Evolutionary conservation across 2,888 invertebrate genomes (phyloP).

Genomic region (Lagria hirta): DNA sequence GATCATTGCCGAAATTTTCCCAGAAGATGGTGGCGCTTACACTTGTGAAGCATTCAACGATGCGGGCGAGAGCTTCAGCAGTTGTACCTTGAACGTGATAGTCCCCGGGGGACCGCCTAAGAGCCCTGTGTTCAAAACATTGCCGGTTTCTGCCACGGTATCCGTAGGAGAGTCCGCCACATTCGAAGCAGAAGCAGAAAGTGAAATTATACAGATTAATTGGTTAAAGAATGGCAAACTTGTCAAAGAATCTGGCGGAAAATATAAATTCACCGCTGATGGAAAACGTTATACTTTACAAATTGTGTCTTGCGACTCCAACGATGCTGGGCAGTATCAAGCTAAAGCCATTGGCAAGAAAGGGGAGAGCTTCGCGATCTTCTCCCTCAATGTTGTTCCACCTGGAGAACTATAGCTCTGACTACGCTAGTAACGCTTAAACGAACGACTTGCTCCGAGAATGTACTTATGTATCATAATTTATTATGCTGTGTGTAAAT

Average conservation of each 20-base stretch:
- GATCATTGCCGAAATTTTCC: slow-evolving; percentile 92
- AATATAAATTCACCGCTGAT: slow-evolving; percentile 81
- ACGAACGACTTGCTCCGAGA: slow-evolving; percentile 52
- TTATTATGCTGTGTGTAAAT: slow-evolving; percentile 45
- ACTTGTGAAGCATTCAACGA: slow-evolving; percentile 96
- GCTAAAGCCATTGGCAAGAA: slow-evolving; percentile 84
- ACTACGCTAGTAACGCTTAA: slow-evolving; percentile 37
- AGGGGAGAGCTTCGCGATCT: slow-evolving; percentile 80
- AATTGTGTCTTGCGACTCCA: slow-evolving; percentile 71
- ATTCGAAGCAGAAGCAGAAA: slow-evolving; percentile 79
- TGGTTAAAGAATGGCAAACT: slow-evolving; percentile 94
- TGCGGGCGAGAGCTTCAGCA: slow-evolving; percentile 90
- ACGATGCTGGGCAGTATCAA: slow-evolving; percentile 86
- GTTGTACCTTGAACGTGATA: slow-evolving; percentile 81
- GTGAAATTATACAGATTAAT: slow-evolving; percentile 67
- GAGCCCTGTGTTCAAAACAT: slow-evolving; percentile 82
- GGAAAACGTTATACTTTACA: slow-evolving; percentile 78
- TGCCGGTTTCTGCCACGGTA: slow-evolving; percentile 85
- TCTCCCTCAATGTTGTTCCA: slow-evolving; percentile 78
- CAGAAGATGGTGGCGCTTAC: slow-evolving; percentile 92
- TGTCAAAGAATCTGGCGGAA: slow-evolving; percentile 75
- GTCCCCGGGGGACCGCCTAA: slow-evolving; percentile 85
- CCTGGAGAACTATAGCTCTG: slow-evolving; percentile 56
- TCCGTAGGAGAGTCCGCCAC: slow-evolving; percentile 76
- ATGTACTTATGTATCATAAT: slow-evolving; percentile 44